A percentile compares a stretch with the other conserved stretches of the same genome.
Evolutionary conservation across 2,113 vertebrate genomes (phyloP).

Genomic region (Piaya cayana): DNA sequence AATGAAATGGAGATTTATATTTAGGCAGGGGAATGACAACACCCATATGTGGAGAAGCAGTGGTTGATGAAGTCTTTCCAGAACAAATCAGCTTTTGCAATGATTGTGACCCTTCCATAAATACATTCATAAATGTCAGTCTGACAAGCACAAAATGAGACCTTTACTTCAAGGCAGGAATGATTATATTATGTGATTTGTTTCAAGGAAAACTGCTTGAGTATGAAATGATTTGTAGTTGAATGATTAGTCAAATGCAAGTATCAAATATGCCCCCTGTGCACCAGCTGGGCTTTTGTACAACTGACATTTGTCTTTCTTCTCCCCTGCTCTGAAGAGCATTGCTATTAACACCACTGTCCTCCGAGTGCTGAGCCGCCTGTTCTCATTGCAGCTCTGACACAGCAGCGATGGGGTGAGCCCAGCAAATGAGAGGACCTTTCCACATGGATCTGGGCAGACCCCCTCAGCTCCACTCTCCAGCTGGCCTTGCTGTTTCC

Average conservation of each 20-base stretch:
- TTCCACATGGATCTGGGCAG: rapidly evolving
- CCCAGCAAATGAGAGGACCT: rapidly evolving
- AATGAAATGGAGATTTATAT: not conserved
- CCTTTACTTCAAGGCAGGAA: not conserved
- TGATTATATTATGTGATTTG: not conserved
- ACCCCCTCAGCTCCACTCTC: not conserved
- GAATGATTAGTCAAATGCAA: not conserved
- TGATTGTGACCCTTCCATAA: not conserved
- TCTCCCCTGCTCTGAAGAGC: too few species aligned
- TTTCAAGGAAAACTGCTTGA: not conserved
- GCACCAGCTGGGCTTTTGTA: not conserved
- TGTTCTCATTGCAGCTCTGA: rapidly evolving
- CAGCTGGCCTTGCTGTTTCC: not conserved
- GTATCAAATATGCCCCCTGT: not conserved
- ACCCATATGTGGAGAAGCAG: not conserved
- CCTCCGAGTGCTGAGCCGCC: rapidly evolving
- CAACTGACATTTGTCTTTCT: rapidly evolving
- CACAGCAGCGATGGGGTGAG: not conserved
- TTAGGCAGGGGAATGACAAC: not conserved
- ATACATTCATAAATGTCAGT: not conserved
- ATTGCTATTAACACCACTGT: rapidly evolving
- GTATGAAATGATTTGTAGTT: not conserved
- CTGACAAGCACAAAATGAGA: not conserved
- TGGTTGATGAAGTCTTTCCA: not conserved
- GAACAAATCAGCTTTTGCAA: not conserved